Base-by-base conservation (phyloP, 2,888 invertebrate genomes). In the Geotrupes spiniger region DNA sequence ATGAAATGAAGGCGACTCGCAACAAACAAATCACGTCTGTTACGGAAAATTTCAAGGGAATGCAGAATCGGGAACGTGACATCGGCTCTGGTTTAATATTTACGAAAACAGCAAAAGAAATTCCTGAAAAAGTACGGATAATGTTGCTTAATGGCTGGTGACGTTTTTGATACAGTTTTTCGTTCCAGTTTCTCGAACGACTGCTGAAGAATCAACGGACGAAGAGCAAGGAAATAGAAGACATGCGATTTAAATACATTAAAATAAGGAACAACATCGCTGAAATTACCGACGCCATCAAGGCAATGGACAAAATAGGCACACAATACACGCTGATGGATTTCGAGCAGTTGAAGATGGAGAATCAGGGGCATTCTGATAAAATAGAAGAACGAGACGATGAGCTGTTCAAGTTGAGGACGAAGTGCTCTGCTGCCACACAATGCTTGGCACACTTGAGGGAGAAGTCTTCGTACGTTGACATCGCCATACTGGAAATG, bases 371-470 rank as follows among this genome's bases (percentile, higher is more conserved):
- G 21, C 74, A 74, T 57, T 70, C 74, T 42, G 79, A 78, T 57
- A 79, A 79, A 66, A 75, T 79, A 45, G 79, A 80, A 60, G 79
- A 79, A 58, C 66, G 77, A 54, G 78, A 78, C 54, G 77, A 77
- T 62, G 78, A 79, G 60, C 57, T 79, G 40, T 62, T 71, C 29
- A 73, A 71, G 53, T 61, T 79, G 42, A 65, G 77, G 40, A 66
- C 66, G 51, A 76, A 75, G 65, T 77, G 76, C 50, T 72, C 73
- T 10, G 71, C 68, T 45, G 75, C 76, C 0, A 75, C 77, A 11
- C 76, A 78, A 63, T 73, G 66, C 12, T 57, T 78, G 41, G 77
- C 78, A 1, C 79, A 79, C 57, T 62, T 78, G 25, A 72, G 76
- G 54, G 79, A 79, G 64, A 79, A 79, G 63, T 69, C 76, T 10